A percentile compares a stretch with the other conserved stretches of the same genome.
Conservation (phyloP, 2,113 vertebrate species). For the Calyptomena viridis region DNA sequence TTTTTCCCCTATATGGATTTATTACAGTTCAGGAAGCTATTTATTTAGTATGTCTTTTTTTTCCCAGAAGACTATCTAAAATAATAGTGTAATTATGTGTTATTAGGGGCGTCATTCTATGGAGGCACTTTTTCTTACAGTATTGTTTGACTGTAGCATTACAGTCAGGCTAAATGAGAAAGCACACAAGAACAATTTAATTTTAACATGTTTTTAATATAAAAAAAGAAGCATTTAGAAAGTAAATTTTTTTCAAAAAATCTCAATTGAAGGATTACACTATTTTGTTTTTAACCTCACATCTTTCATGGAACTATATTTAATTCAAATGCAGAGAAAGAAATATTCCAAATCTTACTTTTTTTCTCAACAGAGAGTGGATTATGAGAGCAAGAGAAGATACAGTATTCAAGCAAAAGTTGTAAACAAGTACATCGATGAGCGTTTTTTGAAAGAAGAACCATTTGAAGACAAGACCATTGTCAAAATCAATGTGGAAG, state of each 20-base stretch:
- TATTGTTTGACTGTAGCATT: neutral
- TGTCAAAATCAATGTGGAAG: constrained; percentile 84
- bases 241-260: neutral
- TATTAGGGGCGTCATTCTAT: neutral
- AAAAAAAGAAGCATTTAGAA: neutral
- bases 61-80: neutral
- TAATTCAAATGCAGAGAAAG: neutral
- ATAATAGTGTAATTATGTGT: neutral
- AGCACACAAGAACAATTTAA: neutral
- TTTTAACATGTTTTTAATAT: neutral
- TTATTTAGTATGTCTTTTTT: neutral
- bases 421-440: constrained; percentile 78
- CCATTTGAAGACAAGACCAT: constrained; percentile 79
- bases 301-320: neutral
- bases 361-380: constrained; percentile 76
- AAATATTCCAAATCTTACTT: neutral
- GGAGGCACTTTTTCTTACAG: neutral
- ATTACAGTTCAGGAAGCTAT: neutral
- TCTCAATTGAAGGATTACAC: neutral
- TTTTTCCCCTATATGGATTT: neutral
- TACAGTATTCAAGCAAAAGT: constrained; percentile 80
- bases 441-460: constrained; percentile 65
- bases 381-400: constrained; percentile 85
- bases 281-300: neutral
- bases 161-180: neutral